Conservation (phyloP, 2,797 vertebrate species). For the Acipenser ruthenus region DNA sequence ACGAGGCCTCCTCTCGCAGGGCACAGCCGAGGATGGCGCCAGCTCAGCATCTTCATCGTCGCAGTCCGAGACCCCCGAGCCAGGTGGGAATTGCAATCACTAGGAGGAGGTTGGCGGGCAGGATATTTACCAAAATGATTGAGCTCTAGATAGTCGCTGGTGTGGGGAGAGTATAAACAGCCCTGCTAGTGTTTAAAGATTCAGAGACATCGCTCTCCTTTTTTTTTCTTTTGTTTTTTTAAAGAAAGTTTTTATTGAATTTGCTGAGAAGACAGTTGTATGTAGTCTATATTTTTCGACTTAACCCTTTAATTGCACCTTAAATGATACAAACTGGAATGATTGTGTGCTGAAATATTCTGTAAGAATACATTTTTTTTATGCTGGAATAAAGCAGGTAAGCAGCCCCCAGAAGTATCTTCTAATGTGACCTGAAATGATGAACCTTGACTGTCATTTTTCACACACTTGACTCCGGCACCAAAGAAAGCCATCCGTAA, state of each 20-base stretch:
- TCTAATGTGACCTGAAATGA: background rate
- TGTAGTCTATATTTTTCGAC: too few relatives aligned
- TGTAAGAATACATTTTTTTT: too few relatives aligned
- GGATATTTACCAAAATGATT: conserved; percentile 56
- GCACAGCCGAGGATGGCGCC: conserved; percentile 78
- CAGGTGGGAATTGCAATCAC: conserved; percentile 73
- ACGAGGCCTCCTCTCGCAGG: conserved; percentile 83
- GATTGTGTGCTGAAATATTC: too few relatives aligned
- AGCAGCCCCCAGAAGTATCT: background rate
- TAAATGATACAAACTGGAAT: too few relatives aligned
- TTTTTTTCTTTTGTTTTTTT: background rate
- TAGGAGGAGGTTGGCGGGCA: conserved; percentile 49
- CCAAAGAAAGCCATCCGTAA: background rate
- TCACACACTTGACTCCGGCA: background rate
- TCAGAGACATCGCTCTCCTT: conserved; percentile 44
- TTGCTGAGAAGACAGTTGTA: too few relatives aligned
- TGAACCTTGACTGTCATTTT: conserved; percentile 1
- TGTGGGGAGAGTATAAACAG: conserved; percentile 63
- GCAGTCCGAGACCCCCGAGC: conserved; percentile 88
- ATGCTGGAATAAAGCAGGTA: too few relatives aligned
- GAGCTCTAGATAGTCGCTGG: conserved; percentile 39
- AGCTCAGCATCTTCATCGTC: conserved; percentile 95
- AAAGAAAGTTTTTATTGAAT: too few relatives aligned
- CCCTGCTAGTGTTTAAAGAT: conserved; percentile 59
- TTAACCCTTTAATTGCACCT: too few relatives aligned